Conservation (phyloP, 2,888 invertebrate species). For the Zelleria hepariella region DNA sequence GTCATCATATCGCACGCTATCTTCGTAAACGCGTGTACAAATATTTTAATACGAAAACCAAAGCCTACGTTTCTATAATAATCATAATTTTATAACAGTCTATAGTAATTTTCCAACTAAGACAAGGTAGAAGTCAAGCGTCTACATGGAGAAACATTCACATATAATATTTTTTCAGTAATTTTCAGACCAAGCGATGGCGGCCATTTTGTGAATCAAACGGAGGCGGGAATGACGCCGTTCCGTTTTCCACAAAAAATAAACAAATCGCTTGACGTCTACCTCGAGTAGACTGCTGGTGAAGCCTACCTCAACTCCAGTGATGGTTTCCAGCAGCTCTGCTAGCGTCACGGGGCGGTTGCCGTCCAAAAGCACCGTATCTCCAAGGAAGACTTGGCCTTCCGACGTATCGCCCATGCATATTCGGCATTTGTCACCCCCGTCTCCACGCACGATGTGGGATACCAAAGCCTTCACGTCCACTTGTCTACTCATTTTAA, state of each 20-base stretch:
- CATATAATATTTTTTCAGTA: not conserved
- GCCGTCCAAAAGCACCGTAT: slow-evolving; percentile 61
- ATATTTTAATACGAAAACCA: not conserved
- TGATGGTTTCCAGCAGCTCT: slow-evolving; percentile 51
- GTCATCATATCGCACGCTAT: not conserved
- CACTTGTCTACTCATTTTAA: slow-evolving; percentile 48
- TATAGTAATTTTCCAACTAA: not conserved
- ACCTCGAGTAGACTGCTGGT: slow-evolving; percentile 13
- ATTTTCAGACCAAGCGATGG: not conserved
- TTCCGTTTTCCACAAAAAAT: slow-evolving; percentile 61
- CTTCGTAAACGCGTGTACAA: not conserved
- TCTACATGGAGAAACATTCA: not conserved
- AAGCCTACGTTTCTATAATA: not conserved
- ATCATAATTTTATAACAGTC: too few species aligned
- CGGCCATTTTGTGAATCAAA: slow-evolving; percentile 40
- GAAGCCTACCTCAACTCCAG: slow-evolving; percentile 52
- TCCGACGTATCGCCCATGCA: slow-evolving; percentile 62
- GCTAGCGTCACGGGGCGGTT: slow-evolving; percentile 53
- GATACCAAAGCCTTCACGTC: slow-evolving; percentile 58
- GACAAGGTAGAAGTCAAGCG: not conserved
- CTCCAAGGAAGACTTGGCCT: slow-evolving; percentile 56
- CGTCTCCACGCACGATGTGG: slow-evolving; percentile 60
- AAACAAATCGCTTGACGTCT: slow-evolving; percentile 28
- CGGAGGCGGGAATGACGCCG: slow-evolving; percentile 43
- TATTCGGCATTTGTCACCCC: slow-evolving; percentile 56